Evolutionary conservation across 2,113 vertebrate genomes (phyloP).

Genomic region (Hippocampus guttulatus): DNA sequence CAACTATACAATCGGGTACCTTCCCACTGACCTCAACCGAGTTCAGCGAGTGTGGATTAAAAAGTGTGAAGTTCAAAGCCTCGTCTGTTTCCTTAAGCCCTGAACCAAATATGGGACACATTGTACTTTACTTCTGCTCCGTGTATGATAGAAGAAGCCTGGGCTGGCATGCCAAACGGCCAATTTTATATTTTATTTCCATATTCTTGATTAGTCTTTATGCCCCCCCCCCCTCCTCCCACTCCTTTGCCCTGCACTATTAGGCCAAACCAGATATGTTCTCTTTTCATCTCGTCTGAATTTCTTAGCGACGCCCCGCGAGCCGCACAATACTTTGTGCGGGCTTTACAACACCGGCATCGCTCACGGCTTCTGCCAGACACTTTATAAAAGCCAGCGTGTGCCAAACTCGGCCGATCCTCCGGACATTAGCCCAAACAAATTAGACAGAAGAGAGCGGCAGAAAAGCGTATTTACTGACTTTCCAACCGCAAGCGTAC

Average conservation of each 20-base stretch:
- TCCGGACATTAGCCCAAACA: constrained; percentile 35
- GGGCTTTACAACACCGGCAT: constrained; percentile 45
- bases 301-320: constrained; percentile 12
- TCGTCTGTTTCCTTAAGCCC: constrained; percentile 4
- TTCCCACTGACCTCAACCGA: constrained; percentile 5
- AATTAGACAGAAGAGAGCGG: constrained; percentile 23
- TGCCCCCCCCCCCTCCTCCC: background rate
- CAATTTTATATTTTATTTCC: background rate
- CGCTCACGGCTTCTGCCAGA: constrained; percentile 58
- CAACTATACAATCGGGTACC: background rate
- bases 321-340: constrained; percentile 11
- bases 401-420: constrained; percentile 60
- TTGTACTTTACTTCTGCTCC: constrained; percentile 9
- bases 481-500: constrained; percentile 29
- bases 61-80: constrained; percentile 1
- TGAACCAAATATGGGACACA: constrained; percentile 18
- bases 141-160: constrained; percentile 1
- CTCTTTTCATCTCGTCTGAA: constrained; percentile 20
- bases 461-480: constrained; percentile 35
- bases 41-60: background rate
- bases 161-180: constrained; percentile 2
- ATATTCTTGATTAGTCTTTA: constrained; percentile 4
- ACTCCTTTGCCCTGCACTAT: background rate
- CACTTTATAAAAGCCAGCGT: constrained; percentile 54
- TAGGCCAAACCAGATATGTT: constrained; percentile 12